Base-by-base conservation (phyloP, 2,113 vertebrate species). In the Hydrolagus affinis region DNA sequence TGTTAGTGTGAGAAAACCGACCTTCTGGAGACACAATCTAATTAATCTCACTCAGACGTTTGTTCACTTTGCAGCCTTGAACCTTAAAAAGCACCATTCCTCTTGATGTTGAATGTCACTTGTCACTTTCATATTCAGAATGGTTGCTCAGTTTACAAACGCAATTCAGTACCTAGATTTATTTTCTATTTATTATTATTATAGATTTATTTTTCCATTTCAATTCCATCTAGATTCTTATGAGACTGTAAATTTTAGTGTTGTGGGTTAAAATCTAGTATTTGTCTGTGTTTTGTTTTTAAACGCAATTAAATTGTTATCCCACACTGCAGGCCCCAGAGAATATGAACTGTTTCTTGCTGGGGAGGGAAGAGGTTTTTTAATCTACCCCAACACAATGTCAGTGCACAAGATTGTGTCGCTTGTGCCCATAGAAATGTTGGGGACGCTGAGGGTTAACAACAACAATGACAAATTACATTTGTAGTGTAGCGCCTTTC, bases 321-420 rank as follows among this genome's bases (percentile, higher is more conserved):
- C 87, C 86, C 88, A 72, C 86, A 74, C 86, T 76, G 21, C 86
- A 87, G 87, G 80, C 88, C 87, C 86, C 75, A 78, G 23, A 87
- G 86, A 86, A 89, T 32, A 83, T 17, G 87, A 25, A 87, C 1
- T 21, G 85, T 89, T 30, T 28, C 87, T 86, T 88, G 19, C 75
- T 86, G 86, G 60, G 87, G 86, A 88, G 88, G 89, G 88, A 89
- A 89, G 85, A 62, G 83, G 85, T 85, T 78, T 72, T 32, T 64
- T 86, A 75, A 70, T 91, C 75, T 88, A 86, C 87, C 87, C 88
- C 57, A 62, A 7, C 10, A 77, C 73, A 86, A 85, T 87, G 86
- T 86, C 90, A 89, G 88, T 85, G 85, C 71, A 80, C 88, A 85
- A 25, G 85, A 89, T 30, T 44, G 32, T 64, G 28, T 28, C 69